Conservation (phyloP, 2,888 invertebrate genomes). For the Alsophila aescularia region DNA sequence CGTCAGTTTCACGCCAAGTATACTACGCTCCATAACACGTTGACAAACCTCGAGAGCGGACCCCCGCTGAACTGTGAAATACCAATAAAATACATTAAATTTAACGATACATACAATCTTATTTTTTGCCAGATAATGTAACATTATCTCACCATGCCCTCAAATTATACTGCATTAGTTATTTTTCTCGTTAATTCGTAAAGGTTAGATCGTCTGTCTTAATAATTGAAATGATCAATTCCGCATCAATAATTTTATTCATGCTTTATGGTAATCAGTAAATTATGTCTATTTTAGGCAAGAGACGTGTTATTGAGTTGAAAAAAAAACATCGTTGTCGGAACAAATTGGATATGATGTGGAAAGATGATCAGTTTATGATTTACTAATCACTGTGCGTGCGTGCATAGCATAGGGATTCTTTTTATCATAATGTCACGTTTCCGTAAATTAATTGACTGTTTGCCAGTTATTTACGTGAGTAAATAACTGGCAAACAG, state of each 20-base stretch:
- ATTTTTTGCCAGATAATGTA: slow-evolving; percentile 13
- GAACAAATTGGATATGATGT: slow-evolving; percentile 1
- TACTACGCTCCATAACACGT: no score
- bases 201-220: slow-evolving; percentile 34
- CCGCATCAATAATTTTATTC: slow-evolving; percentile 17
- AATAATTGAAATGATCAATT: slow-evolving; percentile 31
- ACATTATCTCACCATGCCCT: slow-evolving; percentile 32
- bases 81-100: no score
- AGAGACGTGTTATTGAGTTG: background rate
- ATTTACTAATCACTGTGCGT: background rate
- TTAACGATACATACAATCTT: background rate
- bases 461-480: no score
- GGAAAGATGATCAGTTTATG: background rate
- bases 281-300: slow-evolving; percentile 14
- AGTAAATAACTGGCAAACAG: no score
- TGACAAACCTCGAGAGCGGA: no score
- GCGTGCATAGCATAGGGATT: no score
- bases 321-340: slow-evolving; percentile 8
- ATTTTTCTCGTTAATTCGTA: slow-evolving; percentile 41
- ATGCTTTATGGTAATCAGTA: slow-evolving; percentile 14
- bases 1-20: no score
- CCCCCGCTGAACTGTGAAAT: no score
- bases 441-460: background rate
- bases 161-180: slow-evolving; percentile 42
- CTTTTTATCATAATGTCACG: no score